phyloP scores from a whole-genome alignment of 2,113 vertebrate genomes.

The Pseudopipra pipra region DNA sequence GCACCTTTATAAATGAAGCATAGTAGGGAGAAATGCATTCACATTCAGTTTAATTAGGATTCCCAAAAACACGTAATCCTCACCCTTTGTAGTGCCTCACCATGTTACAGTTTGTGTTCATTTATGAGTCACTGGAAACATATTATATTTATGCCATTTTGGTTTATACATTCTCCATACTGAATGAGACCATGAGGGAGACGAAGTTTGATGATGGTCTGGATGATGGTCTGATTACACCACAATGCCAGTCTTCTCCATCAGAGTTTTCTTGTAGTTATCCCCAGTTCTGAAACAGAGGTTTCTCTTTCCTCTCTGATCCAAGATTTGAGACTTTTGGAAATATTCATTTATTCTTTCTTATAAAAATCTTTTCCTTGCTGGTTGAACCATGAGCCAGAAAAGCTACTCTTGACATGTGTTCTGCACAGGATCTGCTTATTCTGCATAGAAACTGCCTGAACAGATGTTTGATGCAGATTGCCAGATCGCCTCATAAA shows the following conservation, averaged over 20 bases:
- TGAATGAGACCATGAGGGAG: neutral
- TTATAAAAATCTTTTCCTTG: neutral
- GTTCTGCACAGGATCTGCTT: neutral
- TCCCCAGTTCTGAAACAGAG: neutral
- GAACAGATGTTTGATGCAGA: neutral
- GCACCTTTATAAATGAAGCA: neutral
- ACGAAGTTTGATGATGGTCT: neutral
- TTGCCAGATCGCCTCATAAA: neutral
- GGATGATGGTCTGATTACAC: neutral
- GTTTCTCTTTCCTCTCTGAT: neutral
- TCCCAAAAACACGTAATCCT: rapidly evolving
- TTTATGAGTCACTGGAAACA: neutral
- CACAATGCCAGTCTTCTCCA: neutral
- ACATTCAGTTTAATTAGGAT: neutral
- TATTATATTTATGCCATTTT: neutral
- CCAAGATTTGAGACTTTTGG: neutral
- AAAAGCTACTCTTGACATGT: neutral
- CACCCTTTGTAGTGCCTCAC: neutral
- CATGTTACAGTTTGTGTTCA: neutral
- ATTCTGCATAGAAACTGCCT: neutral
- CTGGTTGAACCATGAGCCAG: neutral
- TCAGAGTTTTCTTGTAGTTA: neutral
- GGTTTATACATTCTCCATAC: neutral
- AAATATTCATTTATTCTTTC: neutral
- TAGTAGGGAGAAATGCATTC: neutral